Conservation (phyloP, 1,140 invertebrate species). For the Phymorhynchus buccinoides region DNA sequence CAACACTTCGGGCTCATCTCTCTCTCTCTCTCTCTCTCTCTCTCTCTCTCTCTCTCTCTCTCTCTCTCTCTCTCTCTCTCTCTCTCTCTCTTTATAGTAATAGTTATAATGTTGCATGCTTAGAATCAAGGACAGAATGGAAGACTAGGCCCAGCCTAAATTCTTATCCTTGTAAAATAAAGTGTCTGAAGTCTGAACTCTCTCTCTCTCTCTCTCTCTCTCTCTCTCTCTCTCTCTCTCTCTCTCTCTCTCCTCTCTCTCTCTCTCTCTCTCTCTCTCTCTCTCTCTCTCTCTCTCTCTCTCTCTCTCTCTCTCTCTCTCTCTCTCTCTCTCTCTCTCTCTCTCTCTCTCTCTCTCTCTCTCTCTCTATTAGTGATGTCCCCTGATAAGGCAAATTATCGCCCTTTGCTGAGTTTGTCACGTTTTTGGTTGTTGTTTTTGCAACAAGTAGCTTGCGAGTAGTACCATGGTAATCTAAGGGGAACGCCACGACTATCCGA, state of each 20-base stretch:
- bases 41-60: not conserved
- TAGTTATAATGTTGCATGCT: too few species aligned
- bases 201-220: too few species aligned
- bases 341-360: not conserved
- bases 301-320: not conserved
- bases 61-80: not conserved
- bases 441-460: not conserved
- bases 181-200: too few species aligned
- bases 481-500: too few species aligned
- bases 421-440: slow-evolving; percentile 5
- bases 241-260: not conserved
- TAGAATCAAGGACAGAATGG: too few species aligned
- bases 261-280: not conserved
- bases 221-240: not conserved
- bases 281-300: not conserved
- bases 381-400: slow-evolving; percentile 25
- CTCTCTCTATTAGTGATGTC: not conserved
- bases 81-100: too few species aligned
- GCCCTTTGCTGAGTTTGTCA: slow-evolving; percentile 12
- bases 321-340: not conserved
- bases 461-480: too few species aligned
- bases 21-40: not conserved
- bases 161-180: too few species aligned
- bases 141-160: too few species aligned
- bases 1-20: not conserved